phyloP scores from a whole-genome alignment of 2,113 vertebrate genomes.

The Hypomesus transpacificus region DNA sequence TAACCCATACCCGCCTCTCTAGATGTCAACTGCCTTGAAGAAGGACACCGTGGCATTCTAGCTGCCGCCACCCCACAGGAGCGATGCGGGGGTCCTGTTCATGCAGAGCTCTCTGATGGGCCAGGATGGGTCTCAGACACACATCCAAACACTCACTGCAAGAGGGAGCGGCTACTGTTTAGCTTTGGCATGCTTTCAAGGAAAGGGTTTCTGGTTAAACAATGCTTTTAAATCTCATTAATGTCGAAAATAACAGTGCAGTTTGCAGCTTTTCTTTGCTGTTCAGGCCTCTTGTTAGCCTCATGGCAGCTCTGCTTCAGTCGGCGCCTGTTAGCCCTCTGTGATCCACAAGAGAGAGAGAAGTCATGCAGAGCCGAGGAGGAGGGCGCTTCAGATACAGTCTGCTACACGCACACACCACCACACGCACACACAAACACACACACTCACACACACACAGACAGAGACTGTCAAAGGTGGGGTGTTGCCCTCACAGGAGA shows the following conservation, averaged over 20 bases:
- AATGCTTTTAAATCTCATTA: not conserved
- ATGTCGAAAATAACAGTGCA: not conserved
- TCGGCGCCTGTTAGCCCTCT: slow-evolving; percentile 25
- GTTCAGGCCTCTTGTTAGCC: slow-evolving; percentile 44
- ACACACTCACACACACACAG: not conserved
- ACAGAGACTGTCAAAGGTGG: slow-evolving; percentile 1
- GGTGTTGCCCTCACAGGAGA: slow-evolving; percentile 10
- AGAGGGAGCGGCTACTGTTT: not conserved
- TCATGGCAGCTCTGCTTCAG: slow-evolving; percentile 35
- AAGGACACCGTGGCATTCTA: slow-evolving; percentile 6
- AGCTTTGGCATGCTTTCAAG: not conserved
- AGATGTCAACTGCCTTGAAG: slow-evolving; percentile 13
- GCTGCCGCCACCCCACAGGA: slow-evolving; percentile 13
- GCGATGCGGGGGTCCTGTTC: slow-evolving; percentile 5
- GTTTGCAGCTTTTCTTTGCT: slow-evolving; percentile 20
- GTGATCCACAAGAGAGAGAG: slow-evolving; percentile 41
- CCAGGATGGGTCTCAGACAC: not conserved
- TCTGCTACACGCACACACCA: not conserved
- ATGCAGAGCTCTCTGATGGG: slow-evolving; percentile 2
- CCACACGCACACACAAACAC: not conserved
- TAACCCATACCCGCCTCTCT: slow-evolving; percentile 49
- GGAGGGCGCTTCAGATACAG: slow-evolving; percentile 5
- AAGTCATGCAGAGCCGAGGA: slow-evolving; percentile 40
- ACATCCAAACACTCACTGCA: not conserved
- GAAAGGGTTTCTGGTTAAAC: not conserved